Conservation (phyloP, 2,888 invertebrate genomes). For the Teleogryllus oceanicus region DNA sequence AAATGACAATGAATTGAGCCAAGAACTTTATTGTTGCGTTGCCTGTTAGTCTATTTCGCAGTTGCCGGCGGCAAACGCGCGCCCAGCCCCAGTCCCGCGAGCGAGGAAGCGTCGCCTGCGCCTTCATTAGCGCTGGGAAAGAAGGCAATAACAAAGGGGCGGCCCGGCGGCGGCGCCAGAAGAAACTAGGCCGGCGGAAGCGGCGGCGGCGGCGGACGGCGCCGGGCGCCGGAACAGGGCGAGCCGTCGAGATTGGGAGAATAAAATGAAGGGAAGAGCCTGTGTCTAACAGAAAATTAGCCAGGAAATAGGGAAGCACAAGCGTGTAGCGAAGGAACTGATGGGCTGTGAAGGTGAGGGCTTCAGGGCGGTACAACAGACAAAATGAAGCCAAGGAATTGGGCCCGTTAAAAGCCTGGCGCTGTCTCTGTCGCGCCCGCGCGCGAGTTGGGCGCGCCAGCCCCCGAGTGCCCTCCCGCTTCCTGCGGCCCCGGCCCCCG, state of each 20-base stretch:
- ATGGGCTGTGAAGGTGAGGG: constrained; percentile 21
- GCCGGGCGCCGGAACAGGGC: neutral
- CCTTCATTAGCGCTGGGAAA: too few species aligned
- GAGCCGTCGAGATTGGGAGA: neutral
- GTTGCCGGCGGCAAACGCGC: too few species aligned
- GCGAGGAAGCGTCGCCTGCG: too few species aligned
- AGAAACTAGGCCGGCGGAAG: too few species aligned
- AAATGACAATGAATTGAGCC: too few species aligned
- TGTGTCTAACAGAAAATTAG: constrained; percentile 28
- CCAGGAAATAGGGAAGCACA: constrained; percentile 27
- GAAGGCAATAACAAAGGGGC: too few species aligned
- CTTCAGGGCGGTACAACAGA: neutral
- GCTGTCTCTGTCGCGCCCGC: neutral
- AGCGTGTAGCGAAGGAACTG: constrained; percentile 20
- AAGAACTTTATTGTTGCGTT: too few species aligned
- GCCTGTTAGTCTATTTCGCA: too few species aligned
- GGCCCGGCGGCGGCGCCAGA: too few species aligned
- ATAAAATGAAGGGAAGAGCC: constrained; percentile 24
- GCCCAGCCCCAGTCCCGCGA: too few species aligned
- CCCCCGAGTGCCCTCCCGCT: neutral
- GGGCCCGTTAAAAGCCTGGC: constrained; percentile 26
- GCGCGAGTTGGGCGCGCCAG: neutral
- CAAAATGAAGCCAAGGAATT: constrained; percentile 26
- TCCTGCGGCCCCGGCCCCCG: neutral
- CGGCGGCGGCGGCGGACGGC: neutral